A percentile compares a stretch with the other conserved stretches of the same genome.
Evolutionary conservation across 2,113 vertebrate species (phyloP).

Genomic region (Pelmatolapia mariae): DNA sequence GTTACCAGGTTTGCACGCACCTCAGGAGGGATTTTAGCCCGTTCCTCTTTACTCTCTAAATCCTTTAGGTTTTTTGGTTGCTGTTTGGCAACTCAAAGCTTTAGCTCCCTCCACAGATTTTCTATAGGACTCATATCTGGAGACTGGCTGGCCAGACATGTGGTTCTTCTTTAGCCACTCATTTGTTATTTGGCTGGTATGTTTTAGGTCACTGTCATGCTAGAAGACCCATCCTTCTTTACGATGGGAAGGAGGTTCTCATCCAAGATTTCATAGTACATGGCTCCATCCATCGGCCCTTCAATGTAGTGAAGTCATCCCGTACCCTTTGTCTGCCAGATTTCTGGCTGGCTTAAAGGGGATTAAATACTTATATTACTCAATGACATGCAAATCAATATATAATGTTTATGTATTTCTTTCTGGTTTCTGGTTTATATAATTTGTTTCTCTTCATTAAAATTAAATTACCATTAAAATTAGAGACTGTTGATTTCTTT

Average conservation of each 20-base stretch:
- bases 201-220: not conserved
- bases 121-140: not conserved
- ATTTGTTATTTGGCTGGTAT: not conserved
- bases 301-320: not conserved
- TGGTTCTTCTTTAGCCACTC: not conserved
- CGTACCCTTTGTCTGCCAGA: not conserved
- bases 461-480: not conserved
- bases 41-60: not conserved
- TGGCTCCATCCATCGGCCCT: not conserved
- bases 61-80: not conserved
- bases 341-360: not conserved
- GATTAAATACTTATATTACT: not conserved
- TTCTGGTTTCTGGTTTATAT: not conserved
- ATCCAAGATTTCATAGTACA: not conserved
- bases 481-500: not conserved
- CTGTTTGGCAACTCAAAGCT: not conserved
- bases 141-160: not conserved
- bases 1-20: not conserved
- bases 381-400: not conserved
- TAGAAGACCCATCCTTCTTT: not conserved
- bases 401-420: not conserved
- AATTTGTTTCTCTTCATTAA: not conserved
- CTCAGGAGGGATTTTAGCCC: not conserved
- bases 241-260: not conserved
- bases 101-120: not conserved